Conservation (phyloP, 2,113 vertebrate genomes). For the Xenopus laevis region DNA sequence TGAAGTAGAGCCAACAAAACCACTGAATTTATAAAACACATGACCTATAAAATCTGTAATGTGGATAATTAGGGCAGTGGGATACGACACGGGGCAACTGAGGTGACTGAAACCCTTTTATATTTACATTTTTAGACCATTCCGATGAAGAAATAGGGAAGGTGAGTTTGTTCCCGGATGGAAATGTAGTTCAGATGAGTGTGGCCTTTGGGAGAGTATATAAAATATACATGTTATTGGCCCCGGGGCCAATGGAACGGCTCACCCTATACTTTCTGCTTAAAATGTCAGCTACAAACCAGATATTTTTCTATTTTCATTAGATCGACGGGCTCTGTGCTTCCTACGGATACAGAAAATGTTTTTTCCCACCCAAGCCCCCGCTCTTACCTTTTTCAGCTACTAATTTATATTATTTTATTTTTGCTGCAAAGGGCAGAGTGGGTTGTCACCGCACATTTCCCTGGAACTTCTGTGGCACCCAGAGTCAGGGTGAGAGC, state of each 20-base stretch:
- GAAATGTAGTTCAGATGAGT: neutral
- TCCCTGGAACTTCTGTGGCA: neutral
- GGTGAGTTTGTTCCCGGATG: too few species aligned
- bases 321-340: conserved; percentile 57
- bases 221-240: conserved; percentile 35
- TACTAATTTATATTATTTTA: conserved; percentile 36
- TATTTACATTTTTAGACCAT: too few species aligned
- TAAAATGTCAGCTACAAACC: conserved; percentile 66
- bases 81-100: too few species aligned
- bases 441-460: conserved; percentile 14
- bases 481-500: conserved; percentile 16
- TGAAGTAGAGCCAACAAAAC: too few species aligned
- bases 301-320: conserved; percentile 71
- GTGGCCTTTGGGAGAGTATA: conserved; percentile 48
- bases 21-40: too few species aligned
- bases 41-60: too few species aligned
- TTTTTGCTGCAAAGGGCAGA: conserved; percentile 37
- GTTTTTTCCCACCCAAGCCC: conserved; percentile 21
- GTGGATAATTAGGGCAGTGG: too few species aligned
- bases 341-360: conserved; percentile 32
- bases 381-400: conserved; percentile 31
- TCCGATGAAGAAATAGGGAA: too few species aligned
- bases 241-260: conserved; percentile 41
- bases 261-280: conserved; percentile 58
- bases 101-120: too few species aligned